These are phyloP conservation scores for Iguana delicatissima DNA, from an alignment of 2,797 vertebrate species.

Conservation along the genomic window DNA sequence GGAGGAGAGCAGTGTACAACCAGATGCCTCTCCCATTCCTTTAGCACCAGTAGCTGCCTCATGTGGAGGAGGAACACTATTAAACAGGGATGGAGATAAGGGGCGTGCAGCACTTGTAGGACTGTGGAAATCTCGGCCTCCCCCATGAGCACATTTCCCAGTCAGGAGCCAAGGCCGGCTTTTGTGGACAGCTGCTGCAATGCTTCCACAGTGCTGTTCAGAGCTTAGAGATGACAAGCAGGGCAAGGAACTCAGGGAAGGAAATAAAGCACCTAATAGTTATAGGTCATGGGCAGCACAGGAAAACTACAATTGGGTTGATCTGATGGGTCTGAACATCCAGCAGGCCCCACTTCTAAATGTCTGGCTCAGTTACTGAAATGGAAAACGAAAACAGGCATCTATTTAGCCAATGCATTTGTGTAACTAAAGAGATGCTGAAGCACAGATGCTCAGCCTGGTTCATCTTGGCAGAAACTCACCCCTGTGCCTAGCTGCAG, in stretches of 20 bases:
- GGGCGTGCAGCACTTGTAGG: conserved; percentile 26
- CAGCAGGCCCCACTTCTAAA: neutral
- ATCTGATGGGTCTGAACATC: neutral
- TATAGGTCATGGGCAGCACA: neutral
- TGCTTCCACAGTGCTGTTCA: neutral
- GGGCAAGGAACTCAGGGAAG: neutral
- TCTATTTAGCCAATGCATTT: neutral
- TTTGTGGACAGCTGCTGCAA: neutral
- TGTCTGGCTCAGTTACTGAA: neutral
- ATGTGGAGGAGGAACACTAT: conserved; percentile 26
- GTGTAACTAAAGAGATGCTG: neutral
- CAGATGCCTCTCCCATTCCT: neutral
- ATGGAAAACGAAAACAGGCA: neutral
- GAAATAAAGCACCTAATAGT: neutral
- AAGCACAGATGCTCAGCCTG: neutral
- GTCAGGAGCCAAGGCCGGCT: conserved; percentile 19
- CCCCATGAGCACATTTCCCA: conserved; percentile 8
- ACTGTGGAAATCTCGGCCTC: conserved; percentile 40
- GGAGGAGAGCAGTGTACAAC: neutral
- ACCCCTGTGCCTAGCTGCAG: neutral
- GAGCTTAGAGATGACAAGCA: neutral
- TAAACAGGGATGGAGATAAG: conserved; percentile 46
- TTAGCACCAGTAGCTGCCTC: conserved; percentile 41
- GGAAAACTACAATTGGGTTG: too few relatives aligned
- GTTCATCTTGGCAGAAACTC: neutral